Percentiles rank a stretch among this genome's conserved stretches.
Evolutionary conservation across 2,888 invertebrate genomes (phyloP).

Genomic region (Patella pellucida): DNA sequence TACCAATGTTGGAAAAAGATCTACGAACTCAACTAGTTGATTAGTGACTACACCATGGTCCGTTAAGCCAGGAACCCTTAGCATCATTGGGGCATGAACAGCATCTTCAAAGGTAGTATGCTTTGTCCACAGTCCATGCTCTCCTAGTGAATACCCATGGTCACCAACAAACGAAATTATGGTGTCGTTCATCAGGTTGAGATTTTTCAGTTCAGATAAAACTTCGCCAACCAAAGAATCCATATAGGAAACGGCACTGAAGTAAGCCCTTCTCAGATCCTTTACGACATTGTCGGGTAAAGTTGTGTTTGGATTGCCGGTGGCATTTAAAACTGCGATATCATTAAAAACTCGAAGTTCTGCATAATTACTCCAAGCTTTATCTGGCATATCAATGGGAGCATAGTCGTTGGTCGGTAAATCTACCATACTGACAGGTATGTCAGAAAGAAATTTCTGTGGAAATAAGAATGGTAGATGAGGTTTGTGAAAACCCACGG

Average conservation of each 20-base stretch:
- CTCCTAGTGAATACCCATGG: conserved; percentile 46
- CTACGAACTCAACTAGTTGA: conserved; percentile 45
- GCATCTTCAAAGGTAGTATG: conserved; percentile 52
- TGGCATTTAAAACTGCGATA: conserved; percentile 21
- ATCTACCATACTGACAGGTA: conserved; percentile 28
- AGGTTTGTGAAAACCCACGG: conserved; percentile 44
- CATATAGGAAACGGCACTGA: conserved; percentile 35
- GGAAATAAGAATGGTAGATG: conserved; percentile 46
- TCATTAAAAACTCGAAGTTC: conserved; percentile 27
- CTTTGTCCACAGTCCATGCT: conserved; percentile 46
- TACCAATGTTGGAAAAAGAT: conserved; percentile 48
- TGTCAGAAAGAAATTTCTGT: conserved; percentile 31
- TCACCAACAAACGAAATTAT: conserved; percentile 45
- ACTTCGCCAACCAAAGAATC: conserved; percentile 44
- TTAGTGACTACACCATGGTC: conserved; percentile 34
- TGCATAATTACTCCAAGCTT: conserved; percentile 13
- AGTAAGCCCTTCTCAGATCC: conserved; percentile 43
- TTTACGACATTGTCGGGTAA: conserved; percentile 29
- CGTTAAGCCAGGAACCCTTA: conserved; percentile 41
- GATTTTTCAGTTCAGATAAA: conserved; percentile 35
- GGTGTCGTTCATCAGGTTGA: conserved; percentile 37
- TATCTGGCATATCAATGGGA: conserved; percentile 16
- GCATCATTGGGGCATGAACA: conserved; percentile 53
- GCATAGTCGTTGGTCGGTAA: conserved; percentile 18
- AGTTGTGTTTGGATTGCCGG: conserved; percentile 26